Base-by-base conservation (phyloP, 2,797 vertebrate species). In the Dermochelys coriacea region DNA sequence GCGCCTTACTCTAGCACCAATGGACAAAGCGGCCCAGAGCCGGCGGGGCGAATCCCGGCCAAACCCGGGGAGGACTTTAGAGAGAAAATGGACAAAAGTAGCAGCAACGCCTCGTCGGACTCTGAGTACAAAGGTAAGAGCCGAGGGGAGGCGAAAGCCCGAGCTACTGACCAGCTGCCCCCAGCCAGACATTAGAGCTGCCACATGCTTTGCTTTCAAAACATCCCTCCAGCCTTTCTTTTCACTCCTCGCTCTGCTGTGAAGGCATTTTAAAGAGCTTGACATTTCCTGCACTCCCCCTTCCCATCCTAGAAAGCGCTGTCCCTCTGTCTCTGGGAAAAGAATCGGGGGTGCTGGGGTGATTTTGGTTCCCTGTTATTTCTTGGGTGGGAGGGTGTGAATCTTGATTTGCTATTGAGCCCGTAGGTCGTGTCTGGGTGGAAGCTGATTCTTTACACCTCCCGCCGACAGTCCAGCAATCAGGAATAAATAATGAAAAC, bases 1-100 rank as follows among this genome's bases (percentile, higher is more conserved):
- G 99, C 99, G 5, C 99, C 99, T 18, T 99, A 99, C 94, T 99
- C 99, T 85, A 99, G 99, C 96, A 99, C 98, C 93, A 99, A 99
- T 96, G 99, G 99, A 64, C 99, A 99, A 54, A 98, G 99, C 61
- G 98, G 98, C 11, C 99, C 99, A 84, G 99, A 99, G 97, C 97
- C 98, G 12, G 98, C 98, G 86, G 96, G 97, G 68, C 98, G 99
- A 95, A 98, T 99, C 92, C 98, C 97, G 49, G 97, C 98, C 80
- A 99, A 99, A 94, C 98, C 99, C 15, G 98, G 98, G 27, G 99
- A 99, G 92, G 99, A 99, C 96, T 99, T 99, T 95, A 98, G 99
- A 95, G 99, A 99, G 97, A 98, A 98, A 96, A 97, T 98, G 96
- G 98, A 98, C 79, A 99, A 99, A 97, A 99, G 97, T 96, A 99